Evolutionary conservation across 2,113 vertebrate species (phyloP).

Genomic region (Archilochus colubris): DNA sequence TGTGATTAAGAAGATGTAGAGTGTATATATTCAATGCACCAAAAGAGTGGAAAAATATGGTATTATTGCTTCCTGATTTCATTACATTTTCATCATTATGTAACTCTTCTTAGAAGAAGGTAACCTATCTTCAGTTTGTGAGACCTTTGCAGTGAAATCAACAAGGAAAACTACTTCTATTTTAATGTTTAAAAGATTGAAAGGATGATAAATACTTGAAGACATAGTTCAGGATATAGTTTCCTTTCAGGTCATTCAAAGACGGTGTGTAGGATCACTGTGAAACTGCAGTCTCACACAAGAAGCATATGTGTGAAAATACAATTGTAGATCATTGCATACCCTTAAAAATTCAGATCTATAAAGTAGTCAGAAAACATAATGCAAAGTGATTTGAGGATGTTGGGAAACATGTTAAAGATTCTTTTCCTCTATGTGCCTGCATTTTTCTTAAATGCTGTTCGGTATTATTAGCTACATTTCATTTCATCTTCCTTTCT

Average conservation of each 20-base stretch:
- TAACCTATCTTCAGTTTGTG: background rate
- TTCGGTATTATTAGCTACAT: background rate
- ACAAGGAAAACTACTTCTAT: background rate
- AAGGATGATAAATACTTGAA: background rate
- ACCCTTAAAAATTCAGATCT: background rate
- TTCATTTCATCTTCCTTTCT: rapidly evolving
- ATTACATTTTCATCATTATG: background rate
- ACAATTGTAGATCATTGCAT: background rate
- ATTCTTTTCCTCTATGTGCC: background rate
- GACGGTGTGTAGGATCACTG: background rate
- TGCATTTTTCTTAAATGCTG: background rate
- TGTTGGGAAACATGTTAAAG: background rate
- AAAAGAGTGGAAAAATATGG: background rate
- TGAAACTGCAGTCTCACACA: background rate
- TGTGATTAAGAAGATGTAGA: background rate
- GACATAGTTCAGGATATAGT: background rate
- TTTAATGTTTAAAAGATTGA: background rate
- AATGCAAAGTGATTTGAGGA: background rate
- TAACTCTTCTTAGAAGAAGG: background rate
- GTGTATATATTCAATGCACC: background rate
- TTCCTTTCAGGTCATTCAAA: background rate
- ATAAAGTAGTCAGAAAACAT: background rate
- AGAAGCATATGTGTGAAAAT: background rate
- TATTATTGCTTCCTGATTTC: background rate
- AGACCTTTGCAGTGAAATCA: background rate